Conservation (phyloP, 1,140 invertebrate genomes). For the Carposina sasakii region DNA sequence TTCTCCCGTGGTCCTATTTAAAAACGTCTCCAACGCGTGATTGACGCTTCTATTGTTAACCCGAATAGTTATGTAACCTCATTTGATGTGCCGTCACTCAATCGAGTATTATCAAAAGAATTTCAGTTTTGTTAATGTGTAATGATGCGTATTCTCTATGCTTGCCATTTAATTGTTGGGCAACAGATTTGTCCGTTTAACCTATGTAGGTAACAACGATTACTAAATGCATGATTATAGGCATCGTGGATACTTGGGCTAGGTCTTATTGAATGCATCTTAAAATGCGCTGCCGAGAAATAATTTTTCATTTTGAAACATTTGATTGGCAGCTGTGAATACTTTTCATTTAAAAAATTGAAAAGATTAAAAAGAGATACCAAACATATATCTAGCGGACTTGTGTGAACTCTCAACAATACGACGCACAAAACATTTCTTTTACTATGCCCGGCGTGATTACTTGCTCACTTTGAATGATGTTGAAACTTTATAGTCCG, state of each 20-base stretch:
- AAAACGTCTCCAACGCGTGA: slow-evolving; percentile 63
- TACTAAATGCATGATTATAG: slow-evolving; percentile 25
- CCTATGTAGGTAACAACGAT: slow-evolving; percentile 37
- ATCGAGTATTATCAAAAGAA: slow-evolving; percentile 50
- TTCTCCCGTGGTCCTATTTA: slow-evolving; percentile 66
- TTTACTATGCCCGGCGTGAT: background rate
- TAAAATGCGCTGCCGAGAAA: no score
- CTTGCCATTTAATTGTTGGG: slow-evolving; percentile 65
- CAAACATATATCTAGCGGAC: no score
- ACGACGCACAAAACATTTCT: slow-evolving; percentile 7
- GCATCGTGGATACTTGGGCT: slow-evolving; percentile 17
- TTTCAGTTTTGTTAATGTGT: slow-evolving; percentile 59
- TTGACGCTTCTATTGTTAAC: slow-evolving; percentile 58
- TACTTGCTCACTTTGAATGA: background rate
- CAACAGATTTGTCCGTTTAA: slow-evolving; percentile 52
- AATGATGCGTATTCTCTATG: slow-evolving; percentile 59
- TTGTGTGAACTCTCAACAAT: no score
- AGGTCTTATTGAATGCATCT: slow-evolving; percentile 20
- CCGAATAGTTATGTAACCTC: slow-evolving; percentile 50
- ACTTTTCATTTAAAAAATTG: no score
- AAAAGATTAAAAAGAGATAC: no score
- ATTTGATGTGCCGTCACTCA: slow-evolving; percentile 63
- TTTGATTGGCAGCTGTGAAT: no score
- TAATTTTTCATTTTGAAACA: no score
- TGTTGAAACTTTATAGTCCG: slow-evolving; percentile 17